These are phyloP conservation scores for Xenops minutus DNA, from an alignment of 2,797 vertebrate species.

Conservation along the genomic window DNA sequence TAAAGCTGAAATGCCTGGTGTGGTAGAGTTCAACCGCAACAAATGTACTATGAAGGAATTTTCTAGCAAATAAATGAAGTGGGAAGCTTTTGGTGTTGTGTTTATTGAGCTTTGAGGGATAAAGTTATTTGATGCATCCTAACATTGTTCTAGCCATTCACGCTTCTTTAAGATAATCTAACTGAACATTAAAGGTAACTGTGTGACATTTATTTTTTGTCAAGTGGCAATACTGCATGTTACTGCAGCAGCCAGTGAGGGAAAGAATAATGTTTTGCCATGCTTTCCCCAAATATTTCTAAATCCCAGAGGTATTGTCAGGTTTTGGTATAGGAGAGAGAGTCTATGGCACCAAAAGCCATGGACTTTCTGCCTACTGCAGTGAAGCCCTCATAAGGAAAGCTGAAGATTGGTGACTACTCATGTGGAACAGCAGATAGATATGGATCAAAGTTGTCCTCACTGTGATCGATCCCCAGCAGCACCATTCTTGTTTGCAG, in stretches of 20 bases:
- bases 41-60: background rate
- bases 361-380: background rate
- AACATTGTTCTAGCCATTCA: background rate
- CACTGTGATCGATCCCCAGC: background rate
- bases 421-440: background rate
- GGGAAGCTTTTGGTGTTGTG: background rate
- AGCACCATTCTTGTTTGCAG: background rate
- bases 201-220: background rate
- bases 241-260: background rate
- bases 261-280: background rate
- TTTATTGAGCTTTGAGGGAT: background rate
- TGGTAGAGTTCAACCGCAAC: background rate
- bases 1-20: background rate
- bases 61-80: background rate
- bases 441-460: background rate
- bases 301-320: background rate
- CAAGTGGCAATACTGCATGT: background rate
- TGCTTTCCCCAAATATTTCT: background rate
- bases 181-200: background rate
- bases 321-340: background rate
- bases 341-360: background rate
- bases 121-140: background rate
- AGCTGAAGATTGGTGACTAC: rapidly evolving
- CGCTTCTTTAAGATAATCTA: background rate
- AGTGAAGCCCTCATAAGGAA: background rate